Percentiles rank a stretch among this genome's conserved stretches.
phyloP scores from a whole-genome alignment of 2,888 invertebrate genomes.

The Caenorhabditis doughertyi region DNA sequence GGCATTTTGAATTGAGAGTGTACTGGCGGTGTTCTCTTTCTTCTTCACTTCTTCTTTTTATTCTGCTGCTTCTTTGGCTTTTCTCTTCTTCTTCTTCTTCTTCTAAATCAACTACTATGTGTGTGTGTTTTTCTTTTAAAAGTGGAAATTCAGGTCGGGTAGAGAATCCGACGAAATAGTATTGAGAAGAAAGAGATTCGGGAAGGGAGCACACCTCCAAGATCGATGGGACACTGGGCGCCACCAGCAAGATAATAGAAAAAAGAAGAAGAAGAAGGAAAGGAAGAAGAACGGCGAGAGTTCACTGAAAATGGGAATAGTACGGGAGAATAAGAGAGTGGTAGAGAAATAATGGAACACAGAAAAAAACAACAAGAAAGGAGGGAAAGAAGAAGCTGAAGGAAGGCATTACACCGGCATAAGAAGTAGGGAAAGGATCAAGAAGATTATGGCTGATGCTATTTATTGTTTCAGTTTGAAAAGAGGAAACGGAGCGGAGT shows the following conservation, averaged over 20 bases:
- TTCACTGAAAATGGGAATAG: constrained; percentile 1
- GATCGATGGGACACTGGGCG: constrained; percentile 40
- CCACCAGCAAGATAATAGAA: constrained; percentile 26
- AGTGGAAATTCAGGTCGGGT: constrained; percentile 31
- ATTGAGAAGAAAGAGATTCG: not conserved
- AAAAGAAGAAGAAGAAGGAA: constrained; percentile 2
- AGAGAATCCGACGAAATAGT: not conserved
- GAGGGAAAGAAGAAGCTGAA: not conserved
- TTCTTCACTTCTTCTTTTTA: not conserved
- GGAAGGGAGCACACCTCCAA: constrained; percentile 25
- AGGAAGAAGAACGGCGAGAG: constrained; percentile 28
- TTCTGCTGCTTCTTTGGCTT: not conserved
- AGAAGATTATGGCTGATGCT: constrained; percentile 14
- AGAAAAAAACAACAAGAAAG: constrained; percentile 16
- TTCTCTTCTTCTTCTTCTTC: too few species aligned
- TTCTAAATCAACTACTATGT: constrained; percentile 14
- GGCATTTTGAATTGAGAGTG: constrained; percentile 24
- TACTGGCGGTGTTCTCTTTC: constrained; percentile 14
- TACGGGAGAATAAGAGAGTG: constrained; percentile 1
- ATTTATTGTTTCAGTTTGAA: not conserved
- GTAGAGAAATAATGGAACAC: constrained; percentile 23
- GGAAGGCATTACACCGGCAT: constrained; percentile 5
- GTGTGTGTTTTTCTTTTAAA: constrained; percentile 32
- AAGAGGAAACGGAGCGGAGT: too few species aligned
- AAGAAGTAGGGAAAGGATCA: constrained; percentile 6